Conservation (phyloP, 2,797 vertebrate species). For the Somateria mollissima region DNA sequence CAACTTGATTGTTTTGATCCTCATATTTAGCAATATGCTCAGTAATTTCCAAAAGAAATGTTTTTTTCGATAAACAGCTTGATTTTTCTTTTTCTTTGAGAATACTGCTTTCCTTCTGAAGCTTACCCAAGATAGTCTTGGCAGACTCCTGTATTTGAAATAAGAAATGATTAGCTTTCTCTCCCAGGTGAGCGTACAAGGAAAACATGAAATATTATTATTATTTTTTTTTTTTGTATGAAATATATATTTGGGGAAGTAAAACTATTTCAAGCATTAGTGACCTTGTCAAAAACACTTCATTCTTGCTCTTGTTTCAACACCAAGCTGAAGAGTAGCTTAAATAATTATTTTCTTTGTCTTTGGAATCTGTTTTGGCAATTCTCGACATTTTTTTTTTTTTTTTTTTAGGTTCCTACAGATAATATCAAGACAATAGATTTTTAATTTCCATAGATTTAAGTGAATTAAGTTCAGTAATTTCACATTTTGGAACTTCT, state of each 20-base stretch:
- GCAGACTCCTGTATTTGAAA: background rate
- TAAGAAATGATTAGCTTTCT: background rate
- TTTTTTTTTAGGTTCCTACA: background rate
- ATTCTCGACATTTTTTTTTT: background rate
- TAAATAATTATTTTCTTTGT: background rate
- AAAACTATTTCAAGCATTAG: background rate
- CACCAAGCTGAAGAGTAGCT: background rate
- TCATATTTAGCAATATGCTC: background rate
- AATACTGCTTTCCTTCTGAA: background rate
- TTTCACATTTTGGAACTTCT: background rate
- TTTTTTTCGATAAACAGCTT: background rate
- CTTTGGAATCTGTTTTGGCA: background rate
- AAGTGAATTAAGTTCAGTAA: background rate
- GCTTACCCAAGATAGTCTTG: background rate
- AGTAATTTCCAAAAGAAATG: background rate
- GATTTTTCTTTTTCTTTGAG: background rate
- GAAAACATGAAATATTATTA: background rate
- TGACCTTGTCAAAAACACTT: background rate
- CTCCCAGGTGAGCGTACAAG: background rate
- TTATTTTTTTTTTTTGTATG: background rate
- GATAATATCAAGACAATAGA: background rate
- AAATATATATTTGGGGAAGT: background rate
- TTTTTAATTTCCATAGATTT: background rate
- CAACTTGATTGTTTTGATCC: background rate
- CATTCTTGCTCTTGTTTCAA: background rate